Conservation (phyloP, 2,797 vertebrate genomes). For the Trematomus bernacchii region DNA sequence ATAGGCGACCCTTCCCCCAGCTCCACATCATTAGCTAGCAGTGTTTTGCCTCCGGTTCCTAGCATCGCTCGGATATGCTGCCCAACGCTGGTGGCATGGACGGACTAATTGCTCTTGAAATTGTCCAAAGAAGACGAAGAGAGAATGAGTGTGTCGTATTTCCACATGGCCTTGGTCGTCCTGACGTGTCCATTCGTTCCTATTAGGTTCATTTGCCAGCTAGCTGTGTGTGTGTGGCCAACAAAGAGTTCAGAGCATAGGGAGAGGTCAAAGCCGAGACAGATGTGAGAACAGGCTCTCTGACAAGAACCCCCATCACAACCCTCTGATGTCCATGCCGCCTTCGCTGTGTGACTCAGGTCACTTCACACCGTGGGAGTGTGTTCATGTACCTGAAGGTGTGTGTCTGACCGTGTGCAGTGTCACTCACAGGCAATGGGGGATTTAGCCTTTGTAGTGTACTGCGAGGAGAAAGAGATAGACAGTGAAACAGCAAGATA, state of each 20-base stretch:
- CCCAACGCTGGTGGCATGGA: slow-evolving; percentile 59
- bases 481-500: slow-evolving; percentile 7
- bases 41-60: slow-evolving; percentile 46
- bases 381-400: slow-evolving; percentile 47
- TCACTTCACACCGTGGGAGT: slow-evolving; percentile 59
- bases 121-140: slow-evolving; percentile 46
- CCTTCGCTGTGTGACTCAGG: slow-evolving; percentile 54
- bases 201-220: slow-evolving; percentile 47
- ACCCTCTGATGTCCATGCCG: slow-evolving; percentile 45
- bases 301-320: slow-evolving; percentile 64
- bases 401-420: slow-evolving; percentile 26
- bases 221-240: slow-evolving; percentile 20
- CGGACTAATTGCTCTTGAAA: slow-evolving; percentile 81
- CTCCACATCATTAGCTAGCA: slow-evolving; percentile 73
- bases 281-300: slow-evolving; percentile 69
- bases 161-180: slow-evolving; percentile 21
- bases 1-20: slow-evolving; percentile 38
- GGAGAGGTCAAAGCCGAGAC: slow-evolving; percentile 66
- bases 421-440: slow-evolving; percentile 41
- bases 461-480: not conserved
- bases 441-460: slow-evolving; percentile 29
- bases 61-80: slow-evolving; percentile 35
- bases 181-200: slow-evolving; percentile 49
- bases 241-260: slow-evolving; percentile 55
- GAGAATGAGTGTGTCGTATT: not conserved